These are phyloP conservation scores for Oncorhynchus masou DNA, from an alignment of 2,113 vertebrate genomes.

Conservation along the genomic window DNA sequence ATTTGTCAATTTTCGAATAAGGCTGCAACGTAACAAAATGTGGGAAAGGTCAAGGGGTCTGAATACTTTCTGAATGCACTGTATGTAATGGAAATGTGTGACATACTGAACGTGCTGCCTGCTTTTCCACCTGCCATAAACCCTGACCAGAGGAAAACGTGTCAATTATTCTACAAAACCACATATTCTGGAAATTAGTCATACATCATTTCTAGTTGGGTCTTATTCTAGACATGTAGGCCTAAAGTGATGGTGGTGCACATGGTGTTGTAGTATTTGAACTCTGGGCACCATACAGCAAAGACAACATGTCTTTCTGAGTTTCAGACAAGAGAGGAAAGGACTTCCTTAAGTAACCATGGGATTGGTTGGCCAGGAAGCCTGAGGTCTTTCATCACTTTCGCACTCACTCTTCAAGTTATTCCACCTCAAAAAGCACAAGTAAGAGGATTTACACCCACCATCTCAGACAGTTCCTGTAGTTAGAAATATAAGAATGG, in stretches of 20 bases:
- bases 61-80: too few species aligned
- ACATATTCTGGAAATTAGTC: background rate
- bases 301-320: background rate
- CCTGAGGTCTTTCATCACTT: background rate
- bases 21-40: too few species aligned
- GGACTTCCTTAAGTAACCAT: conserved; percentile 13
- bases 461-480: too few species aligned
- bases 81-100: background rate
- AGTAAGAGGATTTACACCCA: too few species aligned
- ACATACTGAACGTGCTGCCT: background rate
- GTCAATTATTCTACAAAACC: background rate
- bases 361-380: conserved; percentile 5
- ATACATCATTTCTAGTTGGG: too few species aligned
- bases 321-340: background rate
- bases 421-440: too few species aligned
- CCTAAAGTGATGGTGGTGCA: background rate
- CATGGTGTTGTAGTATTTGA: background rate
- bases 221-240: background rate
- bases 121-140: background rate
- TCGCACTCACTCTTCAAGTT: background rate
- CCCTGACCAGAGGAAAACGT: background rate
- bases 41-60: too few species aligned
- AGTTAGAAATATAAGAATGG: too few species aligned
- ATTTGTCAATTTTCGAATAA: too few species aligned
- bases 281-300: background rate